Evolutionary conservation across 2,888 invertebrate genomes (phyloP).

Genomic region (Synergus gifuensis): DNA sequence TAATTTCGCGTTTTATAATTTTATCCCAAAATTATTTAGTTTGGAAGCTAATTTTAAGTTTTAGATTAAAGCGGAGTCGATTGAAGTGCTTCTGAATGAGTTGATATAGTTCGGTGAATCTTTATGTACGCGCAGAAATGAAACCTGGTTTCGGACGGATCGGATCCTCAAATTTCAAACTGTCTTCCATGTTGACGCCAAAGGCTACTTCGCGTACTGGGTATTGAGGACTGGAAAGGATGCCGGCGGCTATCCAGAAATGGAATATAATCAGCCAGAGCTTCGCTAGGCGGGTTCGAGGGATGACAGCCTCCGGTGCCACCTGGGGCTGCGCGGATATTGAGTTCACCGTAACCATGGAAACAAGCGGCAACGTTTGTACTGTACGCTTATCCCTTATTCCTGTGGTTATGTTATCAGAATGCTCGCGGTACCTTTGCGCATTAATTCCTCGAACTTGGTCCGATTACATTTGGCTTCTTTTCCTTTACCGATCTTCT

Average conservation of each 20-base stretch:
- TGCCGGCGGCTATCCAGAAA: conserved; percentile 72
- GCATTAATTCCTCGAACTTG: conserved; percentile 55
- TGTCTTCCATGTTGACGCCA: conserved; percentile 71
- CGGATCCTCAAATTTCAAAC: conserved; percentile 71
- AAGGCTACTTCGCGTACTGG: conserved; percentile 71
- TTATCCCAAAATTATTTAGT: no score
- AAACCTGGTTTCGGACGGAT: conserved; percentile 53
- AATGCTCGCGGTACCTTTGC: conserved; percentile 57
- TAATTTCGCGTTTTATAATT: no score
- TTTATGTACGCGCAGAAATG: conserved; percentile 21
- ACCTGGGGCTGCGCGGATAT: conserved; percentile 73
- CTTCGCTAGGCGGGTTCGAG: conserved; percentile 74
- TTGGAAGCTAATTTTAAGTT: no score
- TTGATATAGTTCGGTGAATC: not conserved
- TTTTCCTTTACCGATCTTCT: not conserved
- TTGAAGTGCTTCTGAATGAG: not conserved
- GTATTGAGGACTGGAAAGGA: conserved; percentile 64
- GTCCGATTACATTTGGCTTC: conserved; percentile 43
- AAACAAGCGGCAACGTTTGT: conserved; percentile 74
- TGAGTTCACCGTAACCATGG: conserved; percentile 77
- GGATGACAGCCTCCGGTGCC: conserved; percentile 74
- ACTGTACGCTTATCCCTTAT: conserved; percentile 70
- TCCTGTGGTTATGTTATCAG: conserved; percentile 71
- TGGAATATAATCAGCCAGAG: conserved; percentile 77
- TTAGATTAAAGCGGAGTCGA: not conserved